Percentiles rank a stretch among this genome's conserved stretches.
These are phyloP conservation scores for Drosophila falleni DNA, from an alignment of 2,888 invertebrate species.

Conservation along the genomic window DNA sequence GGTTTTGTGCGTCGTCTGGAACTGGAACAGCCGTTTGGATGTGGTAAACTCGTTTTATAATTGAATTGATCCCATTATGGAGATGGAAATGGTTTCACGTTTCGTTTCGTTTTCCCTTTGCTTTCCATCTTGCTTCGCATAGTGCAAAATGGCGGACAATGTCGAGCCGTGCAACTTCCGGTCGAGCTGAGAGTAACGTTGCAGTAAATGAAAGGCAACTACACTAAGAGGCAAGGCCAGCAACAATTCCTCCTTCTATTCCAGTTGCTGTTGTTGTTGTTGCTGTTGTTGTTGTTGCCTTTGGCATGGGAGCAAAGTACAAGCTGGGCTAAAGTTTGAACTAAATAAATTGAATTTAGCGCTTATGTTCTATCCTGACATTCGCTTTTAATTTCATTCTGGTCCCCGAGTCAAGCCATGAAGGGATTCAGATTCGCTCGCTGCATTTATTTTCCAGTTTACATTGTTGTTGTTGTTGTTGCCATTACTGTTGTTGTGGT, in stretches of 20 bases:
- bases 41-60: constrained; percentile 72
- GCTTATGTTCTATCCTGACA: constrained; percentile 71
- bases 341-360: constrained; percentile 76
- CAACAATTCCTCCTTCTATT: constrained; percentile 7
- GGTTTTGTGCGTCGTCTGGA: constrained; percentile 32
- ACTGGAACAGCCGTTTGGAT: constrained; percentile 29
- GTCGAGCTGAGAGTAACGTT: constrained; percentile 31
- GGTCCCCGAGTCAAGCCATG: constrained; percentile 55
- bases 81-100: constrained; percentile 75
- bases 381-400: constrained; percentile 75
- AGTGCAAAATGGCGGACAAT: constrained; percentile 63
- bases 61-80: constrained; percentile 79
- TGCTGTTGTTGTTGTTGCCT: constrained; percentile 29
- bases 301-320: constrained; percentile 23
- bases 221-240: constrained; percentile 35
- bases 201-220: constrained; percentile 63
- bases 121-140: constrained; percentile 32
- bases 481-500: constrained; percentile 31
- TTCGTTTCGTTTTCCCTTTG: constrained; percentile 51
- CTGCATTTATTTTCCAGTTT: constrained; percentile 47
- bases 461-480: background rate
- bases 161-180: constrained; percentile 63
- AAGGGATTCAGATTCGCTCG: constrained; percentile 32
- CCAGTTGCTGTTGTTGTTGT: constrained; percentile 27
- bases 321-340: constrained; percentile 50